Evolutionary conservation across 2,113 vertebrate species (phyloP).

Genomic region (Etheostoma cragini): DNA sequence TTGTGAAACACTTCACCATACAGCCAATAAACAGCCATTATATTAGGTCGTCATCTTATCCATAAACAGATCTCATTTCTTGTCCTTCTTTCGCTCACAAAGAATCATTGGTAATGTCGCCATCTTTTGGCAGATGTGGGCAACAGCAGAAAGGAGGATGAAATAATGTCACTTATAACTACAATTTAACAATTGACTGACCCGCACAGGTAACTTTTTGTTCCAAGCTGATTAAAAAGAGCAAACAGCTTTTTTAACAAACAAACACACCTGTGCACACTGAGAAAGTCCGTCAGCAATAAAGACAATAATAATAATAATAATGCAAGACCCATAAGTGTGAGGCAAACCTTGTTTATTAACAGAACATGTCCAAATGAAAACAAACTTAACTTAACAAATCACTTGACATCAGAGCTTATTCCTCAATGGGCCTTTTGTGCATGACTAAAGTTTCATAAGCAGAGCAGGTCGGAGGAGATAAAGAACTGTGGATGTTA

Average conservation of each 20-base stretch:
- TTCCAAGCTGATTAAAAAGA: neutral
- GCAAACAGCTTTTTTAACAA: neutral
- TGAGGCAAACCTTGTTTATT: neutral
- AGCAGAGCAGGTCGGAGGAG: neutral
- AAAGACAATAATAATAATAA: neutral
- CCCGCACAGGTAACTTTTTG: neutral
- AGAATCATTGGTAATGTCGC: neutral
- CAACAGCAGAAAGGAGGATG: neutral
- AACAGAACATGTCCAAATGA: neutral
- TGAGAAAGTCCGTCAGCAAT: neutral
- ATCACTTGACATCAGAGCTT: neutral
- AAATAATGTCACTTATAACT: too few relatives aligned
- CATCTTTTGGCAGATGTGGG: constrained; percentile 1
- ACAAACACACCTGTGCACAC: neutral
- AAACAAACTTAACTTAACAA: neutral
- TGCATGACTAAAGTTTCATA: neutral
- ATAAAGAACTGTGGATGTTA: neutral
- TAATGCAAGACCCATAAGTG: too few relatives aligned
- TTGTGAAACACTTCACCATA: constrained; percentile 36
- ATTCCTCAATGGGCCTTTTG: neutral
- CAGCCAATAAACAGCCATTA: constrained; percentile 31
- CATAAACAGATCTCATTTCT: too few relatives aligned
- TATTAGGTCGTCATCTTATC: neutral
- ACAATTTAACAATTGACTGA: neutral
- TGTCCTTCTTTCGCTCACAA: too few relatives aligned